A percentile compares a stretch with the other conserved stretches of the same genome.
phyloP scores from a whole-genome alignment of 2,888 invertebrate species.

The Campaea margaritaria region DNA sequence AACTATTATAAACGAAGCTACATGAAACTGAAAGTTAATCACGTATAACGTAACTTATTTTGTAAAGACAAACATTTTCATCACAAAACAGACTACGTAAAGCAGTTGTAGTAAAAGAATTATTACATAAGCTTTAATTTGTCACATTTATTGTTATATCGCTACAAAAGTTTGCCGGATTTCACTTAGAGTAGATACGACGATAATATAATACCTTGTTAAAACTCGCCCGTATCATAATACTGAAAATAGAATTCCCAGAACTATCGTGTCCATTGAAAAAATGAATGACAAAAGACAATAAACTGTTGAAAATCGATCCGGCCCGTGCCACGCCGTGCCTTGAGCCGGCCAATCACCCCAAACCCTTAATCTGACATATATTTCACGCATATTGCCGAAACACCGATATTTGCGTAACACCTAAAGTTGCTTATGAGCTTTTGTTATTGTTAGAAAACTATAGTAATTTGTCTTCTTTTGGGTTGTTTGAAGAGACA shows the following conservation, averaged over 20 bases:
- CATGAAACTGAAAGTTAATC: too few relatives aligned
- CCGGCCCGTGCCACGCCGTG: slow-evolving; percentile 62
- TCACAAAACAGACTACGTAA: too few relatives aligned
- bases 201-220: slow-evolving; percentile 18
- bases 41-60: too few relatives aligned
- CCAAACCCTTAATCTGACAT: slow-evolving; percentile 55
- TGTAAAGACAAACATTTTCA: too few relatives aligned
- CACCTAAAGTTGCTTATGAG: slow-evolving; percentile 12
- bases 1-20: too few relatives aligned
- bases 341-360: slow-evolving; percentile 77
- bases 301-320: slow-evolving; percentile 69
- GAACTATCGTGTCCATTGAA: slow-evolving; percentile 49
- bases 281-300: slow-evolving; percentile 65
- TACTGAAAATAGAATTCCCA: slow-evolving; percentile 41
- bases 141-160: too few relatives aligned
- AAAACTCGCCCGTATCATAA: slow-evolving; percentile 12
- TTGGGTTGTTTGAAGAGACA: too few relatives aligned
- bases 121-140: too few relatives aligned
- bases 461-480: background rate
- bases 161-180: too few relatives aligned
- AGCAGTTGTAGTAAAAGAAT: too few relatives aligned
- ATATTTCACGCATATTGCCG: slow-evolving; percentile 45
- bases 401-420: slow-evolving; percentile 20
- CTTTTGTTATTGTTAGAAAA: slow-evolving; percentile 1
- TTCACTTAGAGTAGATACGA: background rate